Base-by-base conservation (phyloP, 2,888 invertebrate species). In the Hirudinaria manillensis region DNA sequence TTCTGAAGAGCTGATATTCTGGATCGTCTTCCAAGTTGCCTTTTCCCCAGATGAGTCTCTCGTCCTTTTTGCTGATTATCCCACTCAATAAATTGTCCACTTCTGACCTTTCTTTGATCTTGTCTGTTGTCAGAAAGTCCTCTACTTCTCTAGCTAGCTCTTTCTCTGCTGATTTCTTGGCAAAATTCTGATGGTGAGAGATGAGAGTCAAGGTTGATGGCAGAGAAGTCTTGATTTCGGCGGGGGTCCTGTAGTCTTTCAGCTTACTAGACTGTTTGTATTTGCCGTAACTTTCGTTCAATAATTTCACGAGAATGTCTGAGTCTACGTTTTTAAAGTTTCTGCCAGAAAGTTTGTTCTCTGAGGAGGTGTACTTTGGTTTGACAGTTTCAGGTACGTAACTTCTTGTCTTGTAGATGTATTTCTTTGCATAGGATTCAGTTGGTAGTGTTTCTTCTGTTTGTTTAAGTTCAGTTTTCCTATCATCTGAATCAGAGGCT, bases 281-380 rank as follows among this genome's bases (percentile, higher is more conserved):
- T 36, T 65, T 73, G 24, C 65, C 65, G 38, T 73, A 73, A 45
- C 73, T 73, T 21, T 73, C 73, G 24, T 73, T 73, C 34, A 73
- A 32, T 16, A 65, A 34, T 65, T 65, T 73, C 6, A 73, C 32
- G 24, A 73, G 24, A 21, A 73, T 45, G 32, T 38, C 24, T 10
- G 73, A 61, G 45, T 73, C 73, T n/a, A 73, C 73, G 24, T 73
- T 56, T 24, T 36, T 61, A 24, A 73, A 65, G 32, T 65, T 65
- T 36, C 55, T 73, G 24, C 24, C 6, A 1, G 68, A 34, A 32
- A 6, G 7, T n/a, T 24, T 32, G n/a, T 24, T 19, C 7, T n/a
- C n/a, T 7, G 68, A 32, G n/a, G n/a, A 4, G 32, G 21, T 1
- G 16, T 32, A 29, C 24, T 27, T 34, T 34, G 68, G 32, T 21